Evolutionary conservation across 2,888 invertebrate species (phyloP), one percentile per base, ranked within the genome.

Genomic region (Schizotus pectinicornis): DNA sequence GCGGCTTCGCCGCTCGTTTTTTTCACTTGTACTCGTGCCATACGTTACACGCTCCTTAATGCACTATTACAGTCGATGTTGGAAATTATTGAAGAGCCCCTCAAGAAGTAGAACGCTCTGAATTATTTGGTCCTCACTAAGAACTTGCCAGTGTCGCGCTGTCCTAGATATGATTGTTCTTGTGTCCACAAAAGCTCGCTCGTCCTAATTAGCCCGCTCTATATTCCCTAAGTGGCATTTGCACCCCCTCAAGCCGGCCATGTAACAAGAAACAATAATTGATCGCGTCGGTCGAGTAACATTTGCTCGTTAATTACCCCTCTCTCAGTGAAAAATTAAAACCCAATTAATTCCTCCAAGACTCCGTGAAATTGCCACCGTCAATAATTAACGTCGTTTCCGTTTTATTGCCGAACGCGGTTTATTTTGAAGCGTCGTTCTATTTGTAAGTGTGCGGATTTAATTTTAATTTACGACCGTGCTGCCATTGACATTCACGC

Each of bases 321-420:
- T 13, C 3, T 35, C 31, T 41, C 49, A 45, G 41, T 57, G 41
- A 54, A 61, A 57, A 57, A 61, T 61, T 61, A 49, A 61, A 47
- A 51, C 13, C 34, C 47, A 51, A 61, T 61, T 61, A 57, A 42
- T 61, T 45, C 42, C 35, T 47, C 38, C 60, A 39, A 60, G 60
- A 46, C 49, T 45, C 31, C 14, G 14, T 33, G 36, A 46, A 54
- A 35, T 46, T 42, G 38, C 45, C 33, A 7, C 38, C 36, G 14
- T 49, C 37, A 55, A 59, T 59, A 32, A 22, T 60, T 56, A 45
- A 60, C 46, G 45, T 3, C 7, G n/a, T 45, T 42, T 30, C 46
- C 33, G 42, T 32, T 50, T 41, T 45, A 38, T 51, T 39, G 41
- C 41, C 11, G 41, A 34, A 41, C 22, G 3, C 22, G 22, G 22